Percentiles rank a stretch among this genome's conserved stretches.
Conservation (phyloP, 1,140 invertebrate genomes). For the Acromyrmex heyeri region DNA sequence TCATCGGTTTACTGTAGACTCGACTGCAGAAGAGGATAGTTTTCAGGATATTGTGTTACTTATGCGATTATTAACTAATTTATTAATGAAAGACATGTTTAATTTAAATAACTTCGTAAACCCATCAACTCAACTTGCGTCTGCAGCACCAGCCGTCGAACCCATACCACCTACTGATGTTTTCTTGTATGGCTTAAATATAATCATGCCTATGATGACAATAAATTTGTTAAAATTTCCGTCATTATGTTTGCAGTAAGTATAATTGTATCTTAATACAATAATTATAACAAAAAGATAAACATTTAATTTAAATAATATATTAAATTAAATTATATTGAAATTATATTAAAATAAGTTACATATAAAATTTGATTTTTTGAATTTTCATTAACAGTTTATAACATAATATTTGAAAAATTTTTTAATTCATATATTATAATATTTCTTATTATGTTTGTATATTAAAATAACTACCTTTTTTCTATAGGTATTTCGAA, state of each 20-base stretch:
- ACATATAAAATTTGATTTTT: neutral
- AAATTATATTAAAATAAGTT: constrained; percentile 7
- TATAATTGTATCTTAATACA: constrained; percentile 33
- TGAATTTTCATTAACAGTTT: neutral
- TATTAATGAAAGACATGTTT: constrained; percentile 91
- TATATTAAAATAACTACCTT: constrained; percentile 21
- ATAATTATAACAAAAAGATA: neutral
- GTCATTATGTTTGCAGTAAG: constrained; percentile 89
- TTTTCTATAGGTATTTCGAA: constrained; percentile 85
- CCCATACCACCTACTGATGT: constrained; percentile 87
- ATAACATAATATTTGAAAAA: neutral
- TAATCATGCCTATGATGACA: constrained; percentile 92
- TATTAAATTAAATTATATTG: neutral
- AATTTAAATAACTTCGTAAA: constrained; percentile 85
- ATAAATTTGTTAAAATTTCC: constrained; percentile 91
- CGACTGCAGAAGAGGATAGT: constrained; percentile 90
- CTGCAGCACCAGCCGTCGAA: constrained; percentile 79
- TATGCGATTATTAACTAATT: constrained; percentile 91
- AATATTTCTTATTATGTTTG: neutral
- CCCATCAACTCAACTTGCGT: neutral
- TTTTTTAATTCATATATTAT: neutral
- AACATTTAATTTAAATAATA: constrained; percentile 9
- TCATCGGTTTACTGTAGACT: constrained; percentile 86
- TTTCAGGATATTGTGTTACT: constrained; percentile 91
- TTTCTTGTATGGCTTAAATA: constrained; percentile 90